Evolutionary conservation across 2,888 invertebrate species (phyloP).

Genomic region (Latrodectus hesperus): DNA sequence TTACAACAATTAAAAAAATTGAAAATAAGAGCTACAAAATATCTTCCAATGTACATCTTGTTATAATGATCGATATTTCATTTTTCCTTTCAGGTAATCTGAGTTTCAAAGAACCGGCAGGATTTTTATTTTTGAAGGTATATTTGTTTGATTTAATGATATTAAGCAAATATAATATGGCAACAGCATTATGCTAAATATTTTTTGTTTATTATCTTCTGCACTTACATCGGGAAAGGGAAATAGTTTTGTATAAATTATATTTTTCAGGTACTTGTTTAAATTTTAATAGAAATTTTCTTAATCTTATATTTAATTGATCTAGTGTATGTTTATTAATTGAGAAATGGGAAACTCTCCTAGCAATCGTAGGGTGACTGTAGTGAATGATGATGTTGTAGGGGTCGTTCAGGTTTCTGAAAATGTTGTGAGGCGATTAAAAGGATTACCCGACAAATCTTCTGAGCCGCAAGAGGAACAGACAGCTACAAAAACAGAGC

Average conservation of each 20-base stretch:
- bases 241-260: neutral
- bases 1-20: too few relatives aligned
- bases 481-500: neutral
- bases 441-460: constrained; percentile 45
- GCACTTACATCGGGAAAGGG: too few relatives aligned
- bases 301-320: neutral
- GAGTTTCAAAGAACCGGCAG: too few relatives aligned
- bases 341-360: constrained; percentile 58
- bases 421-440: constrained; percentile 63
- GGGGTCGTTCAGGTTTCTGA: constrained; percentile 69
- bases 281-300: neutral
- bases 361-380: constrained; percentile 69
- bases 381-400: constrained; percentile 69
- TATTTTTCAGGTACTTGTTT: neutral
- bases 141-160: neutral
- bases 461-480: neutral
- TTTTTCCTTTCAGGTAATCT: too few relatives aligned
- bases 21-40: too few relatives aligned
- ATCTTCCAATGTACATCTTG: too few relatives aligned
- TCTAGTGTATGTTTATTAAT: neutral
- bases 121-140: too few relatives aligned
- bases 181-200: neutral
- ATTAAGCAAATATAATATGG: neutral
- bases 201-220: too few relatives aligned
- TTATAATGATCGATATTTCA: too few relatives aligned